Conservation (phyloP, 1,140 invertebrate genomes). For the Aethina tumida region DNA sequence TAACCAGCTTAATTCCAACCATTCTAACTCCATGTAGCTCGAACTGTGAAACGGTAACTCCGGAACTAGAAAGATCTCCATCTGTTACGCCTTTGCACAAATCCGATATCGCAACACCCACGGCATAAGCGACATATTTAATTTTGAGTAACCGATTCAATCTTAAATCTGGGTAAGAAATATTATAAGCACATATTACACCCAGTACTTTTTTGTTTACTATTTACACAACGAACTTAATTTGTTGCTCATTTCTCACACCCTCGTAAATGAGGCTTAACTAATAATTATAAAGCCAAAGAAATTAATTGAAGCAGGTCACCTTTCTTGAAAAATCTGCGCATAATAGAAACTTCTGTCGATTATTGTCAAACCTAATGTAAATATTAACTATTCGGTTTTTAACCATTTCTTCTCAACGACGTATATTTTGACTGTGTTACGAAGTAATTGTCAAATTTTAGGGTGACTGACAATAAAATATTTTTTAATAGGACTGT, state of each 20-base stretch:
- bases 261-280: neutral
- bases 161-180: too few species aligned
- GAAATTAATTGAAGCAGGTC: conserved; percentile 9
- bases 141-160: too few species aligned
- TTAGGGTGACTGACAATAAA: conserved; percentile 35
- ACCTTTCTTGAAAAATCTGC: neutral
- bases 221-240: neutral
- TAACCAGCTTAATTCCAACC: conserved; percentile 42
- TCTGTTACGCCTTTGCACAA: conserved; percentile 36
- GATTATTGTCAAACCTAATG: neutral
- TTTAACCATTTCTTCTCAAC: too few species aligned
- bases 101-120: conserved; percentile 11
- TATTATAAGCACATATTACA: too few species aligned
- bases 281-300: conserved; percentile 7
- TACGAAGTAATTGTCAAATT: conserved; percentile 29
- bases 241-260: conserved; percentile 8
- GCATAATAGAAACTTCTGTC: neutral
- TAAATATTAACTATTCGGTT: conserved; percentile 21
- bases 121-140: too few species aligned
- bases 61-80: conserved; percentile 39
- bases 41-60: conserved; percentile 35
- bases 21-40: conserved; percentile 40
- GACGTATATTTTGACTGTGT: too few species aligned
- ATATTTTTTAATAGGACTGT: conserved; percentile 8
- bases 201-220: conserved; percentile 1